Percentiles rank a stretch among this genome's conserved stretches.
Evolutionary conservation across 92 coral and sea anemone species (phyloP).

Genomic region (Palythoa grandiflora): DNA sequence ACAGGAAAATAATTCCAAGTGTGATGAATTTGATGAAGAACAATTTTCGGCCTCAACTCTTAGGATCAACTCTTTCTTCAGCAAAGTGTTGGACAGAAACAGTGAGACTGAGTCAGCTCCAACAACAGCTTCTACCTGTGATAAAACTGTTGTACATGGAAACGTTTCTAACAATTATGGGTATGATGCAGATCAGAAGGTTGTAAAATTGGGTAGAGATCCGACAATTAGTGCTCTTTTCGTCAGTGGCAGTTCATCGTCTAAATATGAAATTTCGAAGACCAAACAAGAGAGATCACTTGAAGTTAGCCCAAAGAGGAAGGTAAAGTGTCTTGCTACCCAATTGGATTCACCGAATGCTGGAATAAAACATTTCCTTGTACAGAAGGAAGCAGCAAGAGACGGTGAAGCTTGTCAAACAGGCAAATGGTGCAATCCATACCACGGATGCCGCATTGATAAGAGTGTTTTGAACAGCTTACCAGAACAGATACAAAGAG

Average conservation of each 20-base stretch:
- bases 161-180: neutral
- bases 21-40: slow-evolving; percentile 5
- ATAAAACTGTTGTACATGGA: neutral
- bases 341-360: neutral
- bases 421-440: slow-evolving; percentile 44
- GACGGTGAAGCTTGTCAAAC: neutral
- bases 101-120: neutral
- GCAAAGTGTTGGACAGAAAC: neutral
- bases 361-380: neutral
- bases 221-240: slow-evolving; percentile 46
- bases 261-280: neutral
- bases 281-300: neutral
- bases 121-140: neutral
- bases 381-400: neutral
- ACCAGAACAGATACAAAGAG: slow-evolving; percentile 78
- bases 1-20: neutral
- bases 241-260: neutral
- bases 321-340: neutral
- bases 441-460: slow-evolving; percentile 69
- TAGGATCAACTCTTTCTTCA: neutral
- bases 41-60: neutral
- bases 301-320: neutral
- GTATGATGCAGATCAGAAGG: neutral
- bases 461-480: slow-evolving; percentile 59
- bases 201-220: slow-evolving; percentile 7